Conservation (phyloP, 2,888 invertebrate genomes). For the Mechanitis mazaeus region DNA sequence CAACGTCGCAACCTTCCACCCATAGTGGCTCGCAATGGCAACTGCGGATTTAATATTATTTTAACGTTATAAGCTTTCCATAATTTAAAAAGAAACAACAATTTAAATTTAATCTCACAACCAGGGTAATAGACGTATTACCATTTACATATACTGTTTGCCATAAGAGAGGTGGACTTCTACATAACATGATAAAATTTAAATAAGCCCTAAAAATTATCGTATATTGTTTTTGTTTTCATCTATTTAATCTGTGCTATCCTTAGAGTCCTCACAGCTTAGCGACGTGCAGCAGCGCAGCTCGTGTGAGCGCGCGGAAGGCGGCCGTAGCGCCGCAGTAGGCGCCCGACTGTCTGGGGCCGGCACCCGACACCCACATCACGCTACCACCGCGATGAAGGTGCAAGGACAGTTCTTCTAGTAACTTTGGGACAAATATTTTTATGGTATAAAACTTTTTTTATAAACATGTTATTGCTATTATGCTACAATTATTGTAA, state of each 20-base stretch:
- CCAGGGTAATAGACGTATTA: too few species aligned
- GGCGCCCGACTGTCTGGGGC: constrained; percentile 26
- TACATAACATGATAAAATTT: too few species aligned
- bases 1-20: constrained; percentile 47
- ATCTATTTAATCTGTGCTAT: neutral
- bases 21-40: constrained; percentile 54
- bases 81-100: neutral
- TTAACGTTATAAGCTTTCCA: neutral
- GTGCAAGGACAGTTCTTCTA: constrained; percentile 47
- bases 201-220: too few species aligned
- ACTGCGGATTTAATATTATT: constrained; percentile 36
- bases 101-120: too few species aligned
- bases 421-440: constrained; percentile 38
- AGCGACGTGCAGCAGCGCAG: constrained; percentile 52
- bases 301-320: constrained; percentile 52
- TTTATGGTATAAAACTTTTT: too few species aligned
- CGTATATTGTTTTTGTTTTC: too few species aligned
- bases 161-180: too few species aligned
- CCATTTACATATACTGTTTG: too few species aligned
- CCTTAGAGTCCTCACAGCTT: constrained; percentile 39
- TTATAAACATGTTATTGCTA: too few species aligned
- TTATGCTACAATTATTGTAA: too few species aligned
- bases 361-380: constrained; percentile 49
- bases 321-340: constrained; percentile 46
- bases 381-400: constrained; percentile 51